These are phyloP conservation scores for Chirona hameri DNA, from an alignment of 2,888 invertebrate genomes.

Conservation along the genomic window DNA sequence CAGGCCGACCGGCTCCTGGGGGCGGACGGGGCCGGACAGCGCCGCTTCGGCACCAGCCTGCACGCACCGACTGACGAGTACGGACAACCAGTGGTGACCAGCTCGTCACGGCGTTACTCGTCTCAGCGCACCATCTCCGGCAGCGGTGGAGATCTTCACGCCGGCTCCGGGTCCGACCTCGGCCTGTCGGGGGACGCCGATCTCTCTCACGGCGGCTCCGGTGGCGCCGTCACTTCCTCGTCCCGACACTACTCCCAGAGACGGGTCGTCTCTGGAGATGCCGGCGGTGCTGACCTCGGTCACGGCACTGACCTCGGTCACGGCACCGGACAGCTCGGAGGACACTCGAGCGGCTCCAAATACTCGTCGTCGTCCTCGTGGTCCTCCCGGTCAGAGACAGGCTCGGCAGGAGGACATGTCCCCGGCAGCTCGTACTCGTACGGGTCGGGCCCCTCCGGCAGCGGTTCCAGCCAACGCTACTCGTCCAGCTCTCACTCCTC, in stretches of 20 bases:
- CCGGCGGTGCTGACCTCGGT: neutral
- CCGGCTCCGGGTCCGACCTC: neutral
- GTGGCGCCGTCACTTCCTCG: neutral
- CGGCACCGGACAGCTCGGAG: slow-evolving; percentile 32
- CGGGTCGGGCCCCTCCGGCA: neutral
- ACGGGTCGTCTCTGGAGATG: neutral
- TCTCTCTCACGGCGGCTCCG: neutral
- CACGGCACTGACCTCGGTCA: slow-evolving; percentile 37
- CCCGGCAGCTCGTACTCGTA: slow-evolving; percentile 29
- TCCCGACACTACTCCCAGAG: neutral
- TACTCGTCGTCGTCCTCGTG: neutral
- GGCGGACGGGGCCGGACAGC: slow-evolving; percentile 31
- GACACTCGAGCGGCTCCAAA: slow-evolving; percentile 26
- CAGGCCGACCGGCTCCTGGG: slow-evolving; percentile 29
- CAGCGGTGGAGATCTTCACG: neutral
- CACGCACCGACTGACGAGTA: neutral
- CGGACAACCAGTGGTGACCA: neutral
- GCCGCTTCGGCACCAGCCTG: too few species aligned
- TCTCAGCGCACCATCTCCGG: neutral
- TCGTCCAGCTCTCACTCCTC: neutral
- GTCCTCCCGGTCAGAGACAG: neutral
- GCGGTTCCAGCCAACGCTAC: neutral
- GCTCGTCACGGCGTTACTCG: slow-evolving; percentile 1
- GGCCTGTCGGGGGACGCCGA: neutral
- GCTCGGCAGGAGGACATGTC: slow-evolving; percentile 33